Evolutionary conservation across 2,797 vertebrate species (phyloP), one percentile per base, ranked within the genome.

Genomic region (Protonibea diacanthus): DNA sequence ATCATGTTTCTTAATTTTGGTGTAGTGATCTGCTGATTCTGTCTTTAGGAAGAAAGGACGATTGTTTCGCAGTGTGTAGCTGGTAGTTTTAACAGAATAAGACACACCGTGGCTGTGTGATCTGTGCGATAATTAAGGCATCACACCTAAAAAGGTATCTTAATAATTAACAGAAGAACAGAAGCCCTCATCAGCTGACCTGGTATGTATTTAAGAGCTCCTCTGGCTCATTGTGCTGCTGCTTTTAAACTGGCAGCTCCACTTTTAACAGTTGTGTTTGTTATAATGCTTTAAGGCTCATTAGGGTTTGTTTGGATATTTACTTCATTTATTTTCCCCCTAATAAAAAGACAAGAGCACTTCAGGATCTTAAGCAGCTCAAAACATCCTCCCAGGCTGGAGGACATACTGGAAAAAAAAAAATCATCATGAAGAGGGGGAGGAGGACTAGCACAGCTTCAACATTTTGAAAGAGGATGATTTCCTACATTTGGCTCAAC

Each of bases 261-360:
- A 6, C 27, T 62, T 61, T 66, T 8, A 9, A 20, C 53, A 18
- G 27, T 49, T 47, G 29, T 83, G 75, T 75, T 88, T 86, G 57
- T 40, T 78, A 69, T 67, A 56, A 73, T 44, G 60, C 55, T 53
- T 76, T 69, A 25, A 17, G 56, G 69, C 72, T 84, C 84, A 85
- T 86, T 77, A 81, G 47, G 11, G 57, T 80, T 82, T 88, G 79
- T 77, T 80, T 85, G 72, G 56, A 23, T 51, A 64, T 72, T 75
- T 21, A 51, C 10, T 69, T 76, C 13, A 61, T 78, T 86, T 79
- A 78, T 73, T 85, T 83, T 51, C 70, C 23, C 79, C n/a, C 4
- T 63, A 57, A 74, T 71, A 71, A 60, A 72, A 57, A 78, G 21
- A 68, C 1, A 75, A 29, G 25, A 59, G 29, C 27, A 47, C 53